Percentiles rank a stretch among this genome's conserved stretches.
phyloP scores from a whole-genome alignment of 2,888 invertebrate species.

The Steromphala cineraria region DNA sequence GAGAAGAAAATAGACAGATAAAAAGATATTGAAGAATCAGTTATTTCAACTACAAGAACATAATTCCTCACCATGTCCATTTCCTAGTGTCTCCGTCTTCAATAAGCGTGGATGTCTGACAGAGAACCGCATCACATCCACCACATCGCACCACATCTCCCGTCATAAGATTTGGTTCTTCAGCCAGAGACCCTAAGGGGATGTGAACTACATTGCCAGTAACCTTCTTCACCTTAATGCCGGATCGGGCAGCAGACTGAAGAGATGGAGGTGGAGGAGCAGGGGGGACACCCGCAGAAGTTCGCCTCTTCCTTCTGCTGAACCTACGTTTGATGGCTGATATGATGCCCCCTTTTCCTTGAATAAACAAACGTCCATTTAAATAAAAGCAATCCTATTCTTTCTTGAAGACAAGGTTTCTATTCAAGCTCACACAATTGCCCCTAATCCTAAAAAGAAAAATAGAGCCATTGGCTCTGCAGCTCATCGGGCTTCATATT shows the following conservation, averaged over 20 bases:
- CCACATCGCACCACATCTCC: slow-evolving; percentile 62
- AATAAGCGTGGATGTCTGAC: slow-evolving; percentile 49
- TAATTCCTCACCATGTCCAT: slow-evolving; percentile 56
- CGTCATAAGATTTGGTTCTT: slow-evolving; percentile 57
- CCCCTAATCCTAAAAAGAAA: too few relatives aligned
- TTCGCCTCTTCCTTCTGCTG: slow-evolving; percentile 17
- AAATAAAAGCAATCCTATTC: too few relatives aligned
- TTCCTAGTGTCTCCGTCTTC: slow-evolving; percentile 43
- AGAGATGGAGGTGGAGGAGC: not conserved
- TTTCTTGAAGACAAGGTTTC: too few relatives aligned
- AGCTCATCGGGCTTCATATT: too few relatives aligned
- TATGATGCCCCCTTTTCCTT: slow-evolving; percentile 15
- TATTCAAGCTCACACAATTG: too few relatives aligned
- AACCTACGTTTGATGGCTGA: slow-evolving; percentile 25
- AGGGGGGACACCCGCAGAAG: not conserved
- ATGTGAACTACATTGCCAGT: slow-evolving; percentile 64
- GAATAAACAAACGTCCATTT: too few relatives aligned
- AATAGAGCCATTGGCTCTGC: too few relatives aligned
- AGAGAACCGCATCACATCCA: slow-evolving; percentile 59
- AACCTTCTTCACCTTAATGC: slow-evolving; percentile 42
- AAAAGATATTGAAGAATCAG: too few relatives aligned
- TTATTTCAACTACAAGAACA: too few relatives aligned
- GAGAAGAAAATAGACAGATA: too few relatives aligned
- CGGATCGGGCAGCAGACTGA: not conserved
- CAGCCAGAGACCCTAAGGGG: slow-evolving; percentile 56